phyloP scores from a whole-genome alignment of 2,113 vertebrate species.

The Forbesichthys agassizii region DNA sequence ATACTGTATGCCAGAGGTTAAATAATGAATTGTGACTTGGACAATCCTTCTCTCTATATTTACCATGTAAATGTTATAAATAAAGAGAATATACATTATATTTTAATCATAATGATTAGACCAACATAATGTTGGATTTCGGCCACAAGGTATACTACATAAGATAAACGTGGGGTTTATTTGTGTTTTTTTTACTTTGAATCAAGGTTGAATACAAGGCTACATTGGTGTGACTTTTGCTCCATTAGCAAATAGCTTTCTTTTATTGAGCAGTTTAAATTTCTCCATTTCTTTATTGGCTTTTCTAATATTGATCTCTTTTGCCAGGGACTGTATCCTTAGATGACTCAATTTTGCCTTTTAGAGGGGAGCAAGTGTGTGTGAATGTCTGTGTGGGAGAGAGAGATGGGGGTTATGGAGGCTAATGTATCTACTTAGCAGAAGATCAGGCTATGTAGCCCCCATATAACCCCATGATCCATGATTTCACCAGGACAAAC shows the following conservation, averaged over 20 bases:
- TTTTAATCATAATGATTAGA: too few species aligned
- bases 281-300: conserved; percentile 34
- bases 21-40: too few species aligned
- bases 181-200: conserved; percentile 8
- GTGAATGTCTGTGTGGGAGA: conserved; percentile 15
- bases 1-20: too few species aligned
- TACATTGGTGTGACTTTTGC: conserved; percentile 15
- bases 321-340: conserved; percentile 37
- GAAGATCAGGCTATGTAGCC: conserved; percentile 41
- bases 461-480: conserved; percentile 52
- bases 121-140: too few species aligned
- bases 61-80: too few species aligned
- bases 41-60: too few species aligned
- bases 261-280: conserved; percentile 22
- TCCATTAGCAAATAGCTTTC: conserved; percentile 31
- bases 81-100: too few species aligned
- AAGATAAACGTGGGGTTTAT: too few species aligned
- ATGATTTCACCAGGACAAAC: conserved; percentile 51
- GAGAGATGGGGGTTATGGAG: conserved; percentile 38
- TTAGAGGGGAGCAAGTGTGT: conserved; percentile 33
- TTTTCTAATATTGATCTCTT: conserved; percentile 36
- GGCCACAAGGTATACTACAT: too few species aligned
- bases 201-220: background rate
- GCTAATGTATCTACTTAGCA: conserved; percentile 59
- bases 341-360: conserved; percentile 39